Evolutionary conservation across 2,113 vertebrate genomes (phyloP), one percentile per base, ranked within the genome.

Genomic region (Panthera leo): DNA sequence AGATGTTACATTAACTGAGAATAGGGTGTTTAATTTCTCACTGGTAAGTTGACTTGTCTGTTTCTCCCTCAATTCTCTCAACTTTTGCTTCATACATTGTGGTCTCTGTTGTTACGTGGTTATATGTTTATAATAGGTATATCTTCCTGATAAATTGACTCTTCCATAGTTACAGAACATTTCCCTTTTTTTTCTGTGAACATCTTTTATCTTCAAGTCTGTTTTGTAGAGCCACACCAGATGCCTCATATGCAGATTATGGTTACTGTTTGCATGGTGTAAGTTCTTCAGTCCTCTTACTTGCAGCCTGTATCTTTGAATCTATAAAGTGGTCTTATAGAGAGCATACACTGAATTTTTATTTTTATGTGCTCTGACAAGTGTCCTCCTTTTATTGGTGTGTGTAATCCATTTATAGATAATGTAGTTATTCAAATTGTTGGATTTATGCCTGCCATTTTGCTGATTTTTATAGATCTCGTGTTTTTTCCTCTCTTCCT

Each of bases 341-440:
- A 84, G n/a, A 86, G 34, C 68, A 61, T 27, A 67, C 31, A 34
- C 18, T 83, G 42, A 34, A 58, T 53, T 48, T 84, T 86, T 82
- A 76, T 63, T 89, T 25, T 16, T 76, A 31, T 55, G 39, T 48
- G 48, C 5, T 82, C 71, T 85, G 82, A 63, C 3, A 51, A 1
- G 1, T 68, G 25, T 83, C n/a, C 53, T 55, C n/a, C 78, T 73
- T 85, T 75, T 58, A 51, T 29, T 91, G 34, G 7, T 85, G 21
- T 96, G n/a, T 55, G 14, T 85, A 95, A 79, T 88, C 53, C 42
- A 48, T 42, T 92, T 89, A 89, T 48, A 89, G 42, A 39, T 85
- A 67, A 85, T 67, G 2, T 55, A 73, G 45, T 85, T 85, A 89
- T 82, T 68, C 67, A 89, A 23, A 89, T 82, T 34, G 2, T 76